Percentiles rank a stretch among this genome's conserved stretches.
Conservation (phyloP, 2,797 vertebrate genomes). For the Carduelis carduelis region DNA sequence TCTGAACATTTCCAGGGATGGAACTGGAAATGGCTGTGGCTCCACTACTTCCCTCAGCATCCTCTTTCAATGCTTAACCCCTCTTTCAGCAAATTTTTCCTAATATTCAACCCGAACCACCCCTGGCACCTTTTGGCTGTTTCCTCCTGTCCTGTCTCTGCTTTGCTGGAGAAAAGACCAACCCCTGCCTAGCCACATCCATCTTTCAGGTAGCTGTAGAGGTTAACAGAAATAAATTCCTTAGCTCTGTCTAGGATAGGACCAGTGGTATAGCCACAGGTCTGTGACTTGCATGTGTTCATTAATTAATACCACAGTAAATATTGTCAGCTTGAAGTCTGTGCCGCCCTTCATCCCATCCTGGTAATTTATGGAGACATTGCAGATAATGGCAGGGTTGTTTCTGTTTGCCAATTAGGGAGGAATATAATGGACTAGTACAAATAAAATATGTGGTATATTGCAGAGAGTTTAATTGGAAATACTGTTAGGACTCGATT, state of each 20-base stretch:
- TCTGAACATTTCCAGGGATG: neutral
- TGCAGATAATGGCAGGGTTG: neutral
- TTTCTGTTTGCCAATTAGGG: neutral
- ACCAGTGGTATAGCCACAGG: neutral
- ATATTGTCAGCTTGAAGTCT: neutral
- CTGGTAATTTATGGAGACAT: neutral
- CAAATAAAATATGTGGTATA: neutral
- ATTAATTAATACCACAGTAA: neutral
- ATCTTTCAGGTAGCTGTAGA: neutral
- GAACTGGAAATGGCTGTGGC: neutral
- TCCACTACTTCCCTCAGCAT: neutral
- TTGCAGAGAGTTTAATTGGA: neutral
- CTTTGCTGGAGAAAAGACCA: neutral
- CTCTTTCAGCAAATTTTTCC: neutral
- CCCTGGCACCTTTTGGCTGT: fast-evolving
- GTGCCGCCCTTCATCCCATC: neutral
- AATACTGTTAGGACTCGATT: fast-evolving
- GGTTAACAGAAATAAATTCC: neutral
- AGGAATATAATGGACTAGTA: neutral
- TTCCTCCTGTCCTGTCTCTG: neutral
- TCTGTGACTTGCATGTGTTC: neutral
- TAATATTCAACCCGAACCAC: neutral
- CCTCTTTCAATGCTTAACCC: neutral
- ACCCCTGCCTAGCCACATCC: neutral
- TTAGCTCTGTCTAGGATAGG: neutral